Conservation (phyloP, 2,113 vertebrate genomes). For the Cyphotilapia sp. region DNA sequence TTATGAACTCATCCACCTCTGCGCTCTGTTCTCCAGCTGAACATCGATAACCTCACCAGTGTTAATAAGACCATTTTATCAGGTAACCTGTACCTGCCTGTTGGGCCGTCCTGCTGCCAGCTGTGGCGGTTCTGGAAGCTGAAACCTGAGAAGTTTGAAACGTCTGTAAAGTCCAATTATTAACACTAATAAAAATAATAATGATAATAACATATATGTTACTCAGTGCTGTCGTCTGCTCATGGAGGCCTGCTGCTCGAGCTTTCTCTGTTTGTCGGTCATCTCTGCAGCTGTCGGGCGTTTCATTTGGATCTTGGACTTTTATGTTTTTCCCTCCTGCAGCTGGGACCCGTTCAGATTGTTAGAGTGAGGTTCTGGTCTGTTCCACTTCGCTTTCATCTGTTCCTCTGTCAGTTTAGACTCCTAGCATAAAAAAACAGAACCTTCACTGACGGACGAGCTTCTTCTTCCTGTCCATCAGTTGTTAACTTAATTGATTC, state of each 20-base stretch:
- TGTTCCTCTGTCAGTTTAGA: not conserved
- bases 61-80: not conserved
- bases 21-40: not conserved
- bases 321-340: not conserved
- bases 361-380: not conserved
- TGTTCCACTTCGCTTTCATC: not conserved
- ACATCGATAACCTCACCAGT: not conserved
- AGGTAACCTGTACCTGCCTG: not conserved
- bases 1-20: not conserved
- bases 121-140: not conserved
- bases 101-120: not conserved
- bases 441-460: not conserved
- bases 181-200: not conserved
- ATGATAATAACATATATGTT: not conserved
- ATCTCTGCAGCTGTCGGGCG: not conserved
- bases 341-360: not conserved
- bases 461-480: not conserved
- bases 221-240: not conserved
- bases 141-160: not conserved
- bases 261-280: not conserved
- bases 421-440: not conserved
- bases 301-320: not conserved
- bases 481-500: not conserved
- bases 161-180: not conserved
- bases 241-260: not conserved